Evolutionary conservation across 2,888 invertebrate genomes (phyloP).

Genomic region (Erpobdella octoculata): DNA sequence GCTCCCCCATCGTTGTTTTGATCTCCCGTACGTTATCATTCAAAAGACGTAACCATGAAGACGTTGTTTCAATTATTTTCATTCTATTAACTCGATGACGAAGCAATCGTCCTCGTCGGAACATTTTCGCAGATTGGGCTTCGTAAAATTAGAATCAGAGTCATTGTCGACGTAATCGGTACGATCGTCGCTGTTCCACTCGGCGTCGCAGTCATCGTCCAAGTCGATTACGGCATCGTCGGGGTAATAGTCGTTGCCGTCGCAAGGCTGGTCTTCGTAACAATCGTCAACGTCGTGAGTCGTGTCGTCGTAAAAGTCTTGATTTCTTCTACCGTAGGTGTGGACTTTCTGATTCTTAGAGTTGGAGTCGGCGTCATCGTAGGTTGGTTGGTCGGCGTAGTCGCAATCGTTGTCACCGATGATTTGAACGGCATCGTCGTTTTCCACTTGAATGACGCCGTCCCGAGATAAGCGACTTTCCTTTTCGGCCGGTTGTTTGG

Average conservation of each 20-base stretch:
- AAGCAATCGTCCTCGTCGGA: slow-evolving; percentile 11
- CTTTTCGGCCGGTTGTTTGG: not conserved
- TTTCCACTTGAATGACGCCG: not conserved
- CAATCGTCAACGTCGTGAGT: not conserved
- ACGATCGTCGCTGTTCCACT: not conserved
- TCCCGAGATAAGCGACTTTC: not conserved
- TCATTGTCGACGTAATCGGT: not conserved
- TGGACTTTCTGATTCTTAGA: not conserved
- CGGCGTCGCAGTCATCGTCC: not conserved
- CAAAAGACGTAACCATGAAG: not conserved
- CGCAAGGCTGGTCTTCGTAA: not conserved
- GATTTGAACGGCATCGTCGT: not conserved
- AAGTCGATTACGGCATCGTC: not conserved
- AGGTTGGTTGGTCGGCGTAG: not conserved
- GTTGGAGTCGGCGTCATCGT: not conserved
- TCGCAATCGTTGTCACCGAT: not conserved
- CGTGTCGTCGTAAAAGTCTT: not conserved
- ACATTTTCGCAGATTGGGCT: not conserved
- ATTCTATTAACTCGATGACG: slow-evolving; percentile 16
- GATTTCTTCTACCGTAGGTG: not conserved
- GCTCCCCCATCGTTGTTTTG: too few relatives aligned
- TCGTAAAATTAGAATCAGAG: not conserved
- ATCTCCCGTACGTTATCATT: not conserved
- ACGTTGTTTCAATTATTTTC: not conserved
- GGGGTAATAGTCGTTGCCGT: not conserved